Base-by-base conservation (phyloP, 2,888 invertebrate species). In the Drosophila nr. perissopoda region DNA sequence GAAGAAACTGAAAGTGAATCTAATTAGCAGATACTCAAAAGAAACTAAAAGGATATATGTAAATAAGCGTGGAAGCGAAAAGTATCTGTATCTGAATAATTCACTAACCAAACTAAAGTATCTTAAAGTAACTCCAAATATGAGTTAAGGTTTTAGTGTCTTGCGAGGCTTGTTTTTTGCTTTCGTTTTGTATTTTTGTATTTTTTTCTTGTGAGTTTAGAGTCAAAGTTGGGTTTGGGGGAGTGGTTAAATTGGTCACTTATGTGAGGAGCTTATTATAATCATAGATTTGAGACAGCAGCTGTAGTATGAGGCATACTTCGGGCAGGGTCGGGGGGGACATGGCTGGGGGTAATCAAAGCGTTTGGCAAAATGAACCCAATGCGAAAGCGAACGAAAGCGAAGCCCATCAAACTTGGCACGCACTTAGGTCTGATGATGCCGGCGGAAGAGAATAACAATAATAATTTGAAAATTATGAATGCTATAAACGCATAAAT, bases 381-480 rank as follows among this genome's bases (percentile, higher is more conserved):
- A 66, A 66, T 51, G 65, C 57, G 38, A 42, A 61, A 10, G 33
- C 45, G 25, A 34, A 21, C n/a, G 58, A 45, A 59, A 49, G 59
- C 70, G 80, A 57, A 68, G 33, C 62, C 71, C 80, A 79, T 61
- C 80, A 79, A 71, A 21, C 34, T 54, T 40, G 53, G 48, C 45
- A 80, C 87, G 85, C 85, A 87, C 89, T 84, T 84, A 87, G 85
- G 70, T 69, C 73, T 83, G 78, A 88, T 78, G 83, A 79, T 74
- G 83, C 52, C 49, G 56, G 66, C 53, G 83, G 79, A 78, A 89
- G 71, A 77, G 63, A 84, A 84, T 82, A 84, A 87, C 87, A 89
- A 87, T 87, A 87, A 87, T 89, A 87, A 89, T 87, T 87, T 81
- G 72, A 85, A 87, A 87, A 89, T 87, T 83, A 85, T 87, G 89